These are phyloP conservation scores for Tiaroga cobitis DNA, from an alignment of 2,797 vertebrate genomes.

Conservation along the genomic window DNA sequence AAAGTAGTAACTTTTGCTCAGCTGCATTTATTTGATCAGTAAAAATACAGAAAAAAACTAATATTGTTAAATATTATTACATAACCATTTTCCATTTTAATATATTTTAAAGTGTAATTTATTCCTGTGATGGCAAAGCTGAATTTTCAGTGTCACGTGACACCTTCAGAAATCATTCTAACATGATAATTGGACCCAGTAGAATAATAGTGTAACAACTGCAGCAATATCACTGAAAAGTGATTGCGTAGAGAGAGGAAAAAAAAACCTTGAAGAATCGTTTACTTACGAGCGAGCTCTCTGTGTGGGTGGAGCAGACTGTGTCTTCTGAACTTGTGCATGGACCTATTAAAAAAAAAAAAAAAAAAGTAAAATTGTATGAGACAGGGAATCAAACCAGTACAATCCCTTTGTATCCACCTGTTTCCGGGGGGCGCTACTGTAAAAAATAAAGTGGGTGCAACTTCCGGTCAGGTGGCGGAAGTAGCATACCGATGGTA, in stretches of 20 bases:
- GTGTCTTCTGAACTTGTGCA: conserved; percentile 73
- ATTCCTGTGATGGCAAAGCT: not conserved
- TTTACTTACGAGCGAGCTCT: conserved; percentile 86
- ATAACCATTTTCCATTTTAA: not conserved
- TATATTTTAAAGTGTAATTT: not conserved
- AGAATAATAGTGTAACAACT: not conserved
- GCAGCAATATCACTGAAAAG: not conserved
- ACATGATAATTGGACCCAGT: not conserved
- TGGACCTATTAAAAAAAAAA: conserved; percentile 52
- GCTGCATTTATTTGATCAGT: not conserved
- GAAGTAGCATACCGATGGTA: no score
- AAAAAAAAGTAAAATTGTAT: no score
- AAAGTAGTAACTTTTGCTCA: not conserved
- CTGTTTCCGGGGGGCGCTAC: no score
- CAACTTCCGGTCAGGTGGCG: no score
- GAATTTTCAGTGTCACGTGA: not conserved
- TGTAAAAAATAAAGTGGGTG: no score
- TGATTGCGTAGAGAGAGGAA: not conserved
- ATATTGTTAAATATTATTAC: not conserved
- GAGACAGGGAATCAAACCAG: not conserved
- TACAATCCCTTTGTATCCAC: no score
- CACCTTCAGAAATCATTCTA: no score
- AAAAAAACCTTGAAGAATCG: not conserved
- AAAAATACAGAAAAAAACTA: not conserved
- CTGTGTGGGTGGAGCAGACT: conserved; percentile 68